phyloP scores from a whole-genome alignment of 2,113 vertebrate genomes.

The Protobothrops mucrosquamatus region DNA sequence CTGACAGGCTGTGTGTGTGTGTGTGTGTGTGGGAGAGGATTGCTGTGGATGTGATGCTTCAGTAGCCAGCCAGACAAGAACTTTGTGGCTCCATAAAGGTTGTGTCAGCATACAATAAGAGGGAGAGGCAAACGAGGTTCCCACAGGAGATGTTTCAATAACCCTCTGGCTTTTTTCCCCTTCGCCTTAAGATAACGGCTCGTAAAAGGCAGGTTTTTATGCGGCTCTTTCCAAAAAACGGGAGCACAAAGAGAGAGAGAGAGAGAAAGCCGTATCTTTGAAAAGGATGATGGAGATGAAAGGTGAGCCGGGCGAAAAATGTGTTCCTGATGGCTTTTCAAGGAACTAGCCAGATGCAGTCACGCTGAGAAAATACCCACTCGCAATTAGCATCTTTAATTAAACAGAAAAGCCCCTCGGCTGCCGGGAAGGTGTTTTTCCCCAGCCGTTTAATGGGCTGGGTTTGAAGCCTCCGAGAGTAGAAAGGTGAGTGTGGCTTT shows the following conservation, averaged over 20 bases:
- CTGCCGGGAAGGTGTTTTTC: conserved; percentile 4
- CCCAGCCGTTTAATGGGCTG: conserved; percentile 35
- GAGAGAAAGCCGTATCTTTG: conserved; percentile 17
- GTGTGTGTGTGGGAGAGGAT: not conserved
- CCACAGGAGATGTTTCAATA: conserved; percentile 8
- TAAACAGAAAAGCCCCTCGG: conserved; percentile 48
- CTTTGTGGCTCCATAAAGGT: conserved; percentile 30
- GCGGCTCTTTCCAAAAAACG: not conserved
- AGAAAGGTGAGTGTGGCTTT: conserved; percentile 42
- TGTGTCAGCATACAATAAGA: not conserved
- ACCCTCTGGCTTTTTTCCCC: not conserved
- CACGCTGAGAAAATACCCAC: conserved; percentile 43
- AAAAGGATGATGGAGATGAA: conserved; percentile 60
- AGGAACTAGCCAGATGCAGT: conserved; percentile 64
- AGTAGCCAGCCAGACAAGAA: conserved; percentile 39
- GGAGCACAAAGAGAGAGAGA: not conserved
- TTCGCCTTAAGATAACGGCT: conserved; percentile 18
- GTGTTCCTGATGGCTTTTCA: conserved; percentile 62
- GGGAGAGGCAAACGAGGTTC: conserved; percentile 2
- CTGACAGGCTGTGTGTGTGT: not conserved
- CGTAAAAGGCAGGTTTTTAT: not conserved
- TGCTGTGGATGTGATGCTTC: conserved; percentile 23
- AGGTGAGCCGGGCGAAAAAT: conserved; percentile 52
- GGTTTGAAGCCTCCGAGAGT: conserved; percentile 29
- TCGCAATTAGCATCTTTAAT: conserved; percentile 67